These are phyloP conservation scores for Cygnus buccinator DNA, from an alignment of 2,113 vertebrate genomes.

Conservation along the genomic window DNA sequence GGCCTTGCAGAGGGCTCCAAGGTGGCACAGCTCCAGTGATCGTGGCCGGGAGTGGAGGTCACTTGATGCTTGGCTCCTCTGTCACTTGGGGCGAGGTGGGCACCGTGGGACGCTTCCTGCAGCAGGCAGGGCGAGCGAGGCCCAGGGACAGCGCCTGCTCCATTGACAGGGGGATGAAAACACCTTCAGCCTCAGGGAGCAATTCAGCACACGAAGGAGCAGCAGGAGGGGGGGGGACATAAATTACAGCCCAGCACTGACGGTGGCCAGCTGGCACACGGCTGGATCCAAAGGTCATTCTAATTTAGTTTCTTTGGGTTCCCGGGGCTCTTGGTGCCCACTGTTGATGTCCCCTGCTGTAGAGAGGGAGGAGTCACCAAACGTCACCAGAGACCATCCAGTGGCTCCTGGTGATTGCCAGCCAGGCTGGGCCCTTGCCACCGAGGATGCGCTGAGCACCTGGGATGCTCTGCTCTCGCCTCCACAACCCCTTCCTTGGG, in stretches of 20 bases:
- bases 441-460: background rate
- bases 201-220: background rate
- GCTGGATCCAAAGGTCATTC: background rate
- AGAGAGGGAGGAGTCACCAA: background rate
- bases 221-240: background rate
- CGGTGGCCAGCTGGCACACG: background rate
- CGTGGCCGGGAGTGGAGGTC: background rate
- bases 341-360: background rate
- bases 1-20: background rate
- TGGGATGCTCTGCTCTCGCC: background rate
- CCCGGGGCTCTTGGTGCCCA: background rate
- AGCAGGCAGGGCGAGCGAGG: rapidly evolving
- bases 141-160: background rate
- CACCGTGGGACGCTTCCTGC: rapidly evolving
- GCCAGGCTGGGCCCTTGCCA: background rate
- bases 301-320: constrained; percentile 36
- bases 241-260: background rate
- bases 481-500: background rate
- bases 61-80: background rate
- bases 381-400: background rate
- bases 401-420: background rate
- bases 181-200: background rate
- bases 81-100: background rate
- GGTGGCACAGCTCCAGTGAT: rapidly evolving
- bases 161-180: background rate